Evolutionary conservation across 2,797 vertebrate genomes (phyloP).

Genomic region (Tinamus major): DNA sequence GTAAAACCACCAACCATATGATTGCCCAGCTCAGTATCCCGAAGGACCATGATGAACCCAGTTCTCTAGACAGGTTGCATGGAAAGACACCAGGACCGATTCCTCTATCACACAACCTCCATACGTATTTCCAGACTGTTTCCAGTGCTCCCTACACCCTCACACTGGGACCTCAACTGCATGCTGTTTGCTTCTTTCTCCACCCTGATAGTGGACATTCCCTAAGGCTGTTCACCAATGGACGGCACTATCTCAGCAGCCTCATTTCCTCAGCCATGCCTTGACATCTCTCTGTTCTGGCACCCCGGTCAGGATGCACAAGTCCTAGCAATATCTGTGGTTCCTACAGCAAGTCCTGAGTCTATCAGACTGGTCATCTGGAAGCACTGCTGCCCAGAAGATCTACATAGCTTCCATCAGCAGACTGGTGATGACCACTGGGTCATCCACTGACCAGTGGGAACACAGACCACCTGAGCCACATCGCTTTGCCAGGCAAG

Average conservation of each 20-base stretch:
- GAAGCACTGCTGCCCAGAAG: background rate
- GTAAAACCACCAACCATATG: background rate
- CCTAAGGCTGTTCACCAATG: background rate
- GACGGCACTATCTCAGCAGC: background rate
- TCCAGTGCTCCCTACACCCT: background rate
- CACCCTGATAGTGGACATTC: background rate
- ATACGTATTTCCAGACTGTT: background rate
- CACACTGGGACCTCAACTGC: no score
- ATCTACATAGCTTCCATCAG: background rate
- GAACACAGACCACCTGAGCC: background rate
- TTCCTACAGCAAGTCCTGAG: background rate
- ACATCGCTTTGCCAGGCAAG: background rate
- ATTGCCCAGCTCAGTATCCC: background rate
- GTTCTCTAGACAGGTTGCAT: background rate
- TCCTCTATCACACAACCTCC: background rate
- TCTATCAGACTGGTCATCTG: no score
- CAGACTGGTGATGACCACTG: background rate
- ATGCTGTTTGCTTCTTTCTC: background rate
- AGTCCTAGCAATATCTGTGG: background rate
- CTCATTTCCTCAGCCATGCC: background rate
- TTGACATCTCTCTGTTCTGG: background rate
- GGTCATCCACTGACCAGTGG: no score
- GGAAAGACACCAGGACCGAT: background rate
- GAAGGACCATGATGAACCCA: accelerated
- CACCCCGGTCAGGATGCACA: background rate